phyloP scores from a whole-genome alignment of 2,113 vertebrate species.

The Lepisosteus osseus region DNA sequence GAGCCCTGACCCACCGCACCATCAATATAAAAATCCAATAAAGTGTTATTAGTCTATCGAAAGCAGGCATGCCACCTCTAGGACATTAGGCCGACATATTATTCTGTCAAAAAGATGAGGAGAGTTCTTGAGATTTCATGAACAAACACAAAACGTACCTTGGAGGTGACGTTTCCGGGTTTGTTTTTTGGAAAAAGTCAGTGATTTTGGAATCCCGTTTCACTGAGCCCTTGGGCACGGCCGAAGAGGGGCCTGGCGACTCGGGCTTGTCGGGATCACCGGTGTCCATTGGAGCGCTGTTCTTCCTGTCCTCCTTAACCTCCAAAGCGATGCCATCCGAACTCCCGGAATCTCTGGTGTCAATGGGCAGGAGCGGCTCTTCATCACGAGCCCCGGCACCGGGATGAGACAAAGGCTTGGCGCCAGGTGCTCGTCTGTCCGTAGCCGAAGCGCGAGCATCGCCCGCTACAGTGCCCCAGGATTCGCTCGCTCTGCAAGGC shows the following conservation, averaged over 20 bases:
- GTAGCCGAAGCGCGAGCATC: not conserved
- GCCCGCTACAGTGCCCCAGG: not conserved
- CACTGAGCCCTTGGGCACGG: not conserved
- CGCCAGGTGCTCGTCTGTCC: not conserved
- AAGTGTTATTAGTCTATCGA: not conserved
- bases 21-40: not conserved
- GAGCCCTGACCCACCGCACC: not conserved
- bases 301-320: not conserved
- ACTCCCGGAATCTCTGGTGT: not conserved
- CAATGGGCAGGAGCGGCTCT: not conserved
- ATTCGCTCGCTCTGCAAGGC: not conserved
- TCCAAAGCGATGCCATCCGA: not conserved
- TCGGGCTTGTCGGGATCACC: constrained; percentile 9
- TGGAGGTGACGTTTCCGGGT: constrained; percentile 12
- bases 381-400: not conserved
- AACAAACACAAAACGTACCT: constrained; percentile 16
- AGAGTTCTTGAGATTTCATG: not conserved
- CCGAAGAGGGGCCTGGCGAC: not conserved
- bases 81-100: not conserved
- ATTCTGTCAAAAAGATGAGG: not conserved
- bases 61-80: not conserved
- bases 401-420: not conserved
- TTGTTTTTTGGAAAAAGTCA: constrained; percentile 47
- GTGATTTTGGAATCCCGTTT: constrained; percentile 48
- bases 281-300: not conserved